Conservation (phyloP, 2,113 vertebrate genomes). For the Paedocypris sp. region DNA sequence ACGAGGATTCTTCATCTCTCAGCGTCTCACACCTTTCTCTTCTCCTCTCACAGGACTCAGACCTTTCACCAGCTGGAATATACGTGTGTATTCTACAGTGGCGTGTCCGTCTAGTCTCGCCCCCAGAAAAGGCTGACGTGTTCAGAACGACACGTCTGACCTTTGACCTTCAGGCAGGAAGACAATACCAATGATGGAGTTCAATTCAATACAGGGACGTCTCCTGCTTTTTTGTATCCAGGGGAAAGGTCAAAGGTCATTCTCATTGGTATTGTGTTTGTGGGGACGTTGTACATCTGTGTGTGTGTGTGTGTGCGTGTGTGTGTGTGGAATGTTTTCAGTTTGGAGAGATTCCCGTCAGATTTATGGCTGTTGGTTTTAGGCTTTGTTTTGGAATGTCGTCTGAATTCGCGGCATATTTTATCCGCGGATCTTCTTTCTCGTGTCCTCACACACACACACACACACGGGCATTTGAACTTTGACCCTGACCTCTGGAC, state of each 20-base stretch:
- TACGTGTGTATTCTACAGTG: too few relatives aligned
- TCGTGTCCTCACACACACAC: not conserved
- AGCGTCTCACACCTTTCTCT: too few relatives aligned
- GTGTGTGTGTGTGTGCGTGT: not conserved
- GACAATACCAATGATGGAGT: conserved; percentile 30
- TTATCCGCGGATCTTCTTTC: not conserved
- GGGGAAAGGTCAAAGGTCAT: conserved; percentile 20
- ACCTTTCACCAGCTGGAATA: too few relatives aligned
- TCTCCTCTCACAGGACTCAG: too few relatives aligned
- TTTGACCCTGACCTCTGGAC: conserved; percentile 15
- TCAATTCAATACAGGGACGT: conserved; percentile 17
- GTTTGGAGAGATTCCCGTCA: not conserved
- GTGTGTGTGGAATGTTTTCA: not conserved
- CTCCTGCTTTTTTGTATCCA: conserved; percentile 8
- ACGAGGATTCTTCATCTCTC: too few relatives aligned
- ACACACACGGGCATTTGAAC: conserved; percentile 12
- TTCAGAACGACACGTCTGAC: not conserved
- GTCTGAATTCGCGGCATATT: not conserved
- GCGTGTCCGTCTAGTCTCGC: not conserved
- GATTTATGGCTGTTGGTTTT: not conserved
- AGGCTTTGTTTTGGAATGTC: not conserved
- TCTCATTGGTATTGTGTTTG: not conserved
- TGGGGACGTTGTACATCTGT: not conserved
- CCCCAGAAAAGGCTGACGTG: not conserved
- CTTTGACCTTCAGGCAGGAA: conserved; percentile 13